Conservation (phyloP, 2,888 invertebrate genomes). For the Drosophila multiciliata region DNA sequence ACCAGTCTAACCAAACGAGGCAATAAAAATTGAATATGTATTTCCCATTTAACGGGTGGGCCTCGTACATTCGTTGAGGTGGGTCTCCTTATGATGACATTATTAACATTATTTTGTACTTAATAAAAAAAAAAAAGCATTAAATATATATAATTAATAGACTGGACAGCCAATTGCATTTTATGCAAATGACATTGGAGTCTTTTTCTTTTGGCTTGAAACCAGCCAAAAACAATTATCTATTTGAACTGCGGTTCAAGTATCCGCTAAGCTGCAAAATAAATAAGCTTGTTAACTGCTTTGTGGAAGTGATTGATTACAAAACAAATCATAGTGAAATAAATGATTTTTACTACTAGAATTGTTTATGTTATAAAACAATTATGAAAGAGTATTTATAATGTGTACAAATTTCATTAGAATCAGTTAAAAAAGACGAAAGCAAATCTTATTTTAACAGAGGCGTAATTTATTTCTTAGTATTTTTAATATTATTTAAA, state of each 20-base stretch:
- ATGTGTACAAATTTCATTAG: not conserved
- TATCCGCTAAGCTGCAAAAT: conserved; percentile 22
- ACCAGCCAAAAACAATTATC: conserved; percentile 59
- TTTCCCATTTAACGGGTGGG: conserved; percentile 19
- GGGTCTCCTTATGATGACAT: conserved; percentile 72
- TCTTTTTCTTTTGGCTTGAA: conserved; percentile 40
- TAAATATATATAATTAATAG: conserved; percentile 46
- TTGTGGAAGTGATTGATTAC: not conserved
- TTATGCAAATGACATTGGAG: conserved; percentile 76
- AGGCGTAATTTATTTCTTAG: not conserved
- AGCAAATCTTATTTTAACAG: not conserved
- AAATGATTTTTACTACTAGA: not conserved
- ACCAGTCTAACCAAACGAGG: conserved; percentile 21
- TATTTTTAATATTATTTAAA: not conserved
- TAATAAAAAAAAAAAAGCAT: conserved; percentile 56
- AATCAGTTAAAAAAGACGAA: fast-evolving
- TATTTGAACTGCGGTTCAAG: conserved; percentile 74
- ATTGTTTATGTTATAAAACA: not conserved
- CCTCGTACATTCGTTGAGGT: conserved; percentile 39
- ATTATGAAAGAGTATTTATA: not conserved
- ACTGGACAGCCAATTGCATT: conserved; percentile 60
- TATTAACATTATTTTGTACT: conserved; percentile 76
- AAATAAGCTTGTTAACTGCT: conserved; percentile 6
- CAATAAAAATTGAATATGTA: conserved; percentile 18
- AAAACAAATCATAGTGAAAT: not conserved